A percentile compares a stretch with the other conserved stretches of the same genome.
Evolutionary conservation across 2,113 vertebrate species (phyloP).

Genomic region (Xiphophorus hellerii): DNA sequence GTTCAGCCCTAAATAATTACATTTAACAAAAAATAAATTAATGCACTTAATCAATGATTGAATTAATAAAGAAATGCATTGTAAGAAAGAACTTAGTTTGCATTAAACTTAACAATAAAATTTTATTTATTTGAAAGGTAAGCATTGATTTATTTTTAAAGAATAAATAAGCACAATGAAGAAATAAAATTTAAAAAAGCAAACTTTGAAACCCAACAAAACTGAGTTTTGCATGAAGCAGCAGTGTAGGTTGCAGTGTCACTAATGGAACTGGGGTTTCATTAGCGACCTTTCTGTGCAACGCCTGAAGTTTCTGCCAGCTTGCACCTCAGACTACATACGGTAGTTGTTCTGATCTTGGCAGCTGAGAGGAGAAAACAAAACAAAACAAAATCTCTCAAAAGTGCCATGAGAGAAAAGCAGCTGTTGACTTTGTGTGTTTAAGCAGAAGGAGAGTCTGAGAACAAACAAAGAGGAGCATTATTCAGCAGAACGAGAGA

Average conservation of each 20-base stretch:
- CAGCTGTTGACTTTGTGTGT: slow-evolving; percentile 57
- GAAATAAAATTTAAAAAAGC: no score
- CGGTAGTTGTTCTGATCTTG: not conserved
- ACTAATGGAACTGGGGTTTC: slow-evolving; percentile 19
- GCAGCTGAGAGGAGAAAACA: slow-evolving; percentile 2
- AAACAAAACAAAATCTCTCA: slow-evolving; percentile 47
- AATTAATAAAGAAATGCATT: no score
- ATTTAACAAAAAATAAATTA: no score
- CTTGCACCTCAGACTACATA: slow-evolving; percentile 11
- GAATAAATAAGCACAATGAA: no score
- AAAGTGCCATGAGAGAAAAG: slow-evolving; percentile 49
- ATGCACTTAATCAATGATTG: no score
- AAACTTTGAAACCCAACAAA: no score
- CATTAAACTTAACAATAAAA: no score
- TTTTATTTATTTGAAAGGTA: no score
- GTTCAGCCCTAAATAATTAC: no score
- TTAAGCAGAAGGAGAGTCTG: slow-evolving; percentile 44
- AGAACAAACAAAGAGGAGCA: not conserved
- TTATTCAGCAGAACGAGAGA: slow-evolving; percentile 5
- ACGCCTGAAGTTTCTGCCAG: slow-evolving; percentile 26
- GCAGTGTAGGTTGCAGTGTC: not conserved
- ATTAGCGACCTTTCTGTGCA: slow-evolving; percentile 38
- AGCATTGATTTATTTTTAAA: no score
- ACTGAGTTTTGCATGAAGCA: no score
- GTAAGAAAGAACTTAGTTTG: no score